Base-by-base conservation (phyloP, 2,113 vertebrate genomes). In the Heptranchias perlo region DNA sequence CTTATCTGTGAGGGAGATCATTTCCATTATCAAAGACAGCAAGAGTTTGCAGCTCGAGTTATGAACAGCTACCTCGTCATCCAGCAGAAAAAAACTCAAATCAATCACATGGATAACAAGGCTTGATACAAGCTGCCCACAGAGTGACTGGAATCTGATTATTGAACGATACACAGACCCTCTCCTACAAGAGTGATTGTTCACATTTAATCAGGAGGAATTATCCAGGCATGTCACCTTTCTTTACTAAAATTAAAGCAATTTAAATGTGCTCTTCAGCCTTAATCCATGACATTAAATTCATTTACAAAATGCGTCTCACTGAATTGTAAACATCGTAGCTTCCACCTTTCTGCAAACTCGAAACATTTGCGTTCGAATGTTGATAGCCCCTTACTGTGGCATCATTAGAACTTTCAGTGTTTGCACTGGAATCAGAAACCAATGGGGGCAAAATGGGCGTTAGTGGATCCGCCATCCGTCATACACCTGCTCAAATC, bases 111-210 rank as follows among this genome's bases (percentile, higher is more conserved):
- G 97, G 97, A 98, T 98, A 98, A 98, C 97, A 96, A 98, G 97
- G 97, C 97, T 98, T 97, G 97, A 97, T 97, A 96, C 96, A 97
- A 98, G 97, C 97, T 97, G 98, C 97, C 98, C 97, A 58, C 97
- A 98, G 97, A n/a, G n/a, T n/a, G n/a, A n/a, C n/a, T 98, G 97
- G 97, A 97, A 97, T 97, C 97, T 98, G 98, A 98, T 98, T 98
- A 98, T 98, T 98, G 97, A 97, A 97, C 96, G 96, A 96, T 97
- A 97, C 97, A 96, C 97, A 98, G 97, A 98, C 98, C 97, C 98
- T 98, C 97, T 98, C 98, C 97, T 98, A 98, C 98, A 97, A 98
- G 97, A 98, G 97, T 97, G 97, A 97, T 97, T 97, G 98, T 98
- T 98, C 98, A 97, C 97, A 97, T 98, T 98, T 98, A 98, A 98